phyloP scores from a whole-genome alignment of 2,888 invertebrate species.

The Anticlea derivata region DNA sequence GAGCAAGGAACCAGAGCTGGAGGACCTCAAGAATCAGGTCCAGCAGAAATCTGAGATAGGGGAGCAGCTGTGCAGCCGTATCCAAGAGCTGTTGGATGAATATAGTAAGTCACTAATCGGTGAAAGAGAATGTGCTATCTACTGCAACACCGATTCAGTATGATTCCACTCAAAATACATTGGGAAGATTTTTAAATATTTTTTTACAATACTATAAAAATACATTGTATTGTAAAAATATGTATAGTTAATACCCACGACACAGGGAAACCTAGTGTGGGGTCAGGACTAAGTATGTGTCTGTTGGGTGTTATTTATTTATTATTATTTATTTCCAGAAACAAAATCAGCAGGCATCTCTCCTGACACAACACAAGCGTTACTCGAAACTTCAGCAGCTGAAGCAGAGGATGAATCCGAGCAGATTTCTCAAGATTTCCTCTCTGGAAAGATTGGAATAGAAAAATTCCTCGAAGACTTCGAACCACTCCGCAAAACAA shows the following conservation, averaged over 20 bases:
- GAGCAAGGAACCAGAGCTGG: constrained; percentile 91
- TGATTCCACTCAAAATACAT: too few species aligned
- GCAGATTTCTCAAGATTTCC: constrained; percentile 90
- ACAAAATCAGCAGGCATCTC: constrained; percentile 90
- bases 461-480: constrained; percentile 95
- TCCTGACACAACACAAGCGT: constrained; percentile 93
- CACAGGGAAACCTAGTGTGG: too few species aligned
- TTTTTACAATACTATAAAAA: too few species aligned
- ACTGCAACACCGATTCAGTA: too few species aligned
- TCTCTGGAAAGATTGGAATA: constrained; percentile 87
- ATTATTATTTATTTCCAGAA: constrained; percentile 76
- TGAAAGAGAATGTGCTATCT: neutral
- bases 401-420: constrained; percentile 98
- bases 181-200: too few species aligned
- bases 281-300: too few species aligned
- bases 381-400: constrained; percentile 95
- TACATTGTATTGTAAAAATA: too few species aligned
- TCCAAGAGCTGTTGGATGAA: constrained; percentile 90
- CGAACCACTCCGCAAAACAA: constrained; percentile 85
- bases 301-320: too few species aligned
- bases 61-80: constrained; percentile 85
- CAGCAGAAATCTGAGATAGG: constrained; percentile 87
- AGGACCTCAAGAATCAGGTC: constrained; percentile 88
- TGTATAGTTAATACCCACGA: too few species aligned
- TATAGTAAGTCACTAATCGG: constrained; percentile 89